Base-by-base conservation (phyloP, 2,113 vertebrate genomes). In the Saimiri boliviensis region DNA sequence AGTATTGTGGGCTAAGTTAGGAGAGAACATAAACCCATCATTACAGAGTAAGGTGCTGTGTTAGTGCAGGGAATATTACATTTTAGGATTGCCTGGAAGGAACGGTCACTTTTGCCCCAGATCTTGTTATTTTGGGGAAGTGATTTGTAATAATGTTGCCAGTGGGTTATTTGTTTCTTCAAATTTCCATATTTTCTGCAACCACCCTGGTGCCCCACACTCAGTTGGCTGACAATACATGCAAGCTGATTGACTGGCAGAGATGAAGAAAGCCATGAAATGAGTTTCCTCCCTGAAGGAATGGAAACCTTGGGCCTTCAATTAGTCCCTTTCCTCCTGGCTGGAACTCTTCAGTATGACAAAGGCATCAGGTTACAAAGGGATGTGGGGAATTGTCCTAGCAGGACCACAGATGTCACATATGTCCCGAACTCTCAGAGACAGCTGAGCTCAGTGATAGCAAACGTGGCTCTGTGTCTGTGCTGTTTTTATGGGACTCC, bases 371-470 rank as follows among this genome's bases (percentile, higher is more conserved):
- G 86, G 97, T 97, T 94, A 93, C 96, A 89, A 81, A 96, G 96
- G 97, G 95, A 73, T 40, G n/a, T 89, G 47, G 98, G 98, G 97
- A 97, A 88, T 98, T 98, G 97, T 97, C 98, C 47, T 52, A 11
- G 92, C 97, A 92, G 49, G 79, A 91, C 37, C 94, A 58, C 98
- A 98, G 98, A 98, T 98, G 98, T 98, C 97, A 71, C 98, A 97
- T 97, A 70, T 95, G 97, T 98, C 98, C 95, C 89, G 79, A 97
- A 77, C 96, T 98, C 93, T 97, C 98, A 98, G 94, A 97, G 97
- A 93, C 98, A 98, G 98, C 97, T 98, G 98, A 98, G 96, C 97
- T 97, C 87, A 54, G 96, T 97, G 98, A 96, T 93, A 97, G 97
- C 97, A 96, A 97, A 94, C 0, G 0, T 84, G 94, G 5, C 74